phyloP scores from a whole-genome alignment of 2,888 invertebrate species.

The Euplagia quadripunctaria region DNA sequence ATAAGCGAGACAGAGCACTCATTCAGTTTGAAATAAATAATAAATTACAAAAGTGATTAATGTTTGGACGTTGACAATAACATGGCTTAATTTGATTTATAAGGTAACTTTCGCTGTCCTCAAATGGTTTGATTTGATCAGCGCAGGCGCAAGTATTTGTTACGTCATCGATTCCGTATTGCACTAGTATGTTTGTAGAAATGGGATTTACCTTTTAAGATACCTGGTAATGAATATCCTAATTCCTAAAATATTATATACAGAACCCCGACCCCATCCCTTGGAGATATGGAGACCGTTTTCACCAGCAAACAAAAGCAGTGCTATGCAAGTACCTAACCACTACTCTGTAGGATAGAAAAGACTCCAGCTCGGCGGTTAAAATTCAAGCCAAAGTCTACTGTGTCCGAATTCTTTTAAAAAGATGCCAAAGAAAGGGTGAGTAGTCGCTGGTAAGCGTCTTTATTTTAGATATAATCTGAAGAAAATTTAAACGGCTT shows the following conservation, averaged over 20 bases:
- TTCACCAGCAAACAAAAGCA: too few relatives aligned
- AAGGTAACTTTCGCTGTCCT: constrained; percentile 76
- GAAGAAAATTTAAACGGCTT: too few relatives aligned
- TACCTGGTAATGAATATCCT: background rate
- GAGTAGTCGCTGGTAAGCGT: too few relatives aligned
- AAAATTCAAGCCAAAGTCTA: too few relatives aligned
- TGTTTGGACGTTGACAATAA: constrained; percentile 67
- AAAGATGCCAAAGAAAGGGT: too few relatives aligned
- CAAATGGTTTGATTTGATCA: constrained; percentile 76
- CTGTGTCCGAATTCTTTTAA: too few relatives aligned
- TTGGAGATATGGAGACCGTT: too few relatives aligned
- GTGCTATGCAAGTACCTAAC: too few relatives aligned
- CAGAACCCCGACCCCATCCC: too few relatives aligned
- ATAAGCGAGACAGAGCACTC: constrained; percentile 42
- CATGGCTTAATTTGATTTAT: constrained; percentile 75
- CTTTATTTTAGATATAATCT: too few relatives aligned
- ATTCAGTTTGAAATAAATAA: constrained; percentile 48
- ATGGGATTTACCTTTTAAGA: background rate
- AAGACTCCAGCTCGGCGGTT: too few relatives aligned
- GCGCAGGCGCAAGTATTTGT: constrained; percentile 57
- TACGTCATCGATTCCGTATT: constrained; percentile 51
- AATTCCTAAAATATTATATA: background rate
- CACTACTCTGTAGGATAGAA: too few relatives aligned
- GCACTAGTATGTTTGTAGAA: background rate
- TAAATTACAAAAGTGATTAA: constrained; percentile 62